Evolutionary conservation across 2,797 vertebrate genomes (phyloP), one percentile per base, ranked within the genome.

Genomic region (Phrynocephalus forsythii): DNA sequence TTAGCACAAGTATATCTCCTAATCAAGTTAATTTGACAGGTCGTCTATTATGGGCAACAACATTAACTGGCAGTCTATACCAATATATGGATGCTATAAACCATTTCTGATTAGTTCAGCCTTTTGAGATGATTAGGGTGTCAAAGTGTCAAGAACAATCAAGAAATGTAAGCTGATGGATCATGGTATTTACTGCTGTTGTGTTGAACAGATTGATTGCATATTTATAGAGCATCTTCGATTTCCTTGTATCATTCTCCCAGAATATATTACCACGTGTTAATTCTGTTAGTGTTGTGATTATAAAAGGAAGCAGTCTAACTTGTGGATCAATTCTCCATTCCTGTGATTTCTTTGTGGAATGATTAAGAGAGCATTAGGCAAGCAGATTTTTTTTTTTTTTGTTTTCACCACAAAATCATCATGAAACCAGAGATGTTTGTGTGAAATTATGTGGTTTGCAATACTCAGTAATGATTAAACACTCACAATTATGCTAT

Each of bases 291-390:
- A 67, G 88, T 83, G 5, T 72, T 79, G 44, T 90, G 79, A 90
- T 90, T 92, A 77, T 83, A 87, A 87, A 91, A 87, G 50, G 86
- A 5, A 24, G 6, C 85, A 73, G 7, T 8, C 44, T 89, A 88
- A 82, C n/a, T 94, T 66, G 66, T 92, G 77, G 91, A 80, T 38
- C 56, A 92, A 79, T 94, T 92, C 89, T 83, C 85, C 50, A 90
- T 89, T 48, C 26, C 91, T 33, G 26, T 89, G 13, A 84, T 88
- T 93, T 83, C 63, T 82, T 68, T 93, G 73, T n/a, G 48, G 69
- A n/a, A 67, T 91, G 86, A 92, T 91, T 91, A 93, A 83, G 80
- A 88, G 13, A 5, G 72, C 5, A 6, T 1, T 91, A 92, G 81
- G 83, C 48, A 89, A 89, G 7, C 78, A 85, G 87, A 44, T 44